Conservation (phyloP, 2,113 vertebrate genomes). For the Myrmecophaga tridactyla region DNA sequence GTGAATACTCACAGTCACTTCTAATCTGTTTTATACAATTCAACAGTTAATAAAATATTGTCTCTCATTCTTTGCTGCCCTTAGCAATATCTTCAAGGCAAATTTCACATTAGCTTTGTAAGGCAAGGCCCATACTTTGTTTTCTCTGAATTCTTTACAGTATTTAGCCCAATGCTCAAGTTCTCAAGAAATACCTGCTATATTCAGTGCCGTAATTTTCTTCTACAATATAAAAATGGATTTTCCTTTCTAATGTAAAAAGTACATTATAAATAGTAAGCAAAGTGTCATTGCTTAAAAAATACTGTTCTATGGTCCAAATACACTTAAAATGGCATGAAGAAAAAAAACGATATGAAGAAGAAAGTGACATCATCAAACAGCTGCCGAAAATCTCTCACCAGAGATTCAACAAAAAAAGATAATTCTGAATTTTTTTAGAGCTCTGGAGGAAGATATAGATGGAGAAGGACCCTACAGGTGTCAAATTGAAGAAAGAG, state of each 20-base stretch:
- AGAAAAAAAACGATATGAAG: no score
- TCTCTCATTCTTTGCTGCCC: slow-evolving; percentile 16
- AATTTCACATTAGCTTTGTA: slow-evolving; percentile 23
- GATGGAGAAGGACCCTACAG: no score
- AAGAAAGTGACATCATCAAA: no score
- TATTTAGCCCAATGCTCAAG: neutral
- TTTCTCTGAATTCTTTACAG: slow-evolving; percentile 25
- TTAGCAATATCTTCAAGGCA: neutral
- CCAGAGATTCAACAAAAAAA: no score
- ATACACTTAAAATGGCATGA: neutral
- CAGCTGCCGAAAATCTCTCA: no score
- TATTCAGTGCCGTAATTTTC: slow-evolving; percentile 20
- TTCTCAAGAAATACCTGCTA: slow-evolving; percentile 31
- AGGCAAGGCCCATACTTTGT: slow-evolving; percentile 7
- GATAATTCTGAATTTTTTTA: no score
- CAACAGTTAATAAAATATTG: slow-evolving; percentile 6
- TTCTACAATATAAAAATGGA: slow-evolving; percentile 43
- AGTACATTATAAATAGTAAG: slow-evolving; percentile 26
- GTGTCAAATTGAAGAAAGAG: no score
- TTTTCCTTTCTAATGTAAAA: slow-evolving; percentile 13
- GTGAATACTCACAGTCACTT: neutral
- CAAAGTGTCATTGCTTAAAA: slow-evolving; percentile 29
- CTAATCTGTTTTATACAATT: slow-evolving; percentile 27
- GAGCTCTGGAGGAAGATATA: no score
- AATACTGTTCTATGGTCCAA: neutral